A percentile compares a stretch with the other conserved stretches of the same genome.
Evolutionary conservation across 2,113 vertebrate genomes (phyloP).

Genomic region (Phalacrocorax brasilianus): DNA sequence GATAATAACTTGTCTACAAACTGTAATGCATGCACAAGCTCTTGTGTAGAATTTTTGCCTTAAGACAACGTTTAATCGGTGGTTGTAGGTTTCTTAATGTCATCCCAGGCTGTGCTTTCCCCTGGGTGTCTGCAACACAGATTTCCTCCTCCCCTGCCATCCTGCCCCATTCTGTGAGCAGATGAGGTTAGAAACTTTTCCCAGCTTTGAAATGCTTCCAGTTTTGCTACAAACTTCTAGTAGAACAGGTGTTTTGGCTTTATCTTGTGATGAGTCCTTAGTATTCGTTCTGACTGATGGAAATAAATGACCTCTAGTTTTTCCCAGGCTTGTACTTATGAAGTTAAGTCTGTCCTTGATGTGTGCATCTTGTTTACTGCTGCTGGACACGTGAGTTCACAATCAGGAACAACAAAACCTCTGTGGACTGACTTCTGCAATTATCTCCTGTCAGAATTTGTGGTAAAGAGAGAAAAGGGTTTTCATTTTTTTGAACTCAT

Average conservation of each 20-base stretch:
- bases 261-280: not conserved
- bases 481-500: not conserved
- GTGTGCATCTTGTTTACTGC: not conserved
- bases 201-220: not conserved
- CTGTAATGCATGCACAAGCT: constrained; percentile 49
- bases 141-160: not conserved
- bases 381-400: not conserved
- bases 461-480: not conserved
- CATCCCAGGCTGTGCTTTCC: not conserved
- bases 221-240: not conserved
- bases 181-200: not conserved
- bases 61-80: constrained; percentile 15
- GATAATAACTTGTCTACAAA: constrained; percentile 65
- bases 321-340: not conserved
- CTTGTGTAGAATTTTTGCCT: constrained; percentile 60
- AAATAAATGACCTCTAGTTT: not conserved
- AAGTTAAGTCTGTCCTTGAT: not conserved
- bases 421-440: not conserved
- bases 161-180: not conserved
- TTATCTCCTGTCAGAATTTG: not conserved
- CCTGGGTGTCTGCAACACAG: not conserved
- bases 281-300: not conserved
- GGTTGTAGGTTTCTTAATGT: not conserved
- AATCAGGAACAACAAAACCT: not conserved
- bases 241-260: not conserved